Percentiles rank a stretch among this genome's conserved stretches.
Evolutionary conservation across 2,888 invertebrate species (phyloP).

Genomic region (Yponomeuta sedellus): DNA sequence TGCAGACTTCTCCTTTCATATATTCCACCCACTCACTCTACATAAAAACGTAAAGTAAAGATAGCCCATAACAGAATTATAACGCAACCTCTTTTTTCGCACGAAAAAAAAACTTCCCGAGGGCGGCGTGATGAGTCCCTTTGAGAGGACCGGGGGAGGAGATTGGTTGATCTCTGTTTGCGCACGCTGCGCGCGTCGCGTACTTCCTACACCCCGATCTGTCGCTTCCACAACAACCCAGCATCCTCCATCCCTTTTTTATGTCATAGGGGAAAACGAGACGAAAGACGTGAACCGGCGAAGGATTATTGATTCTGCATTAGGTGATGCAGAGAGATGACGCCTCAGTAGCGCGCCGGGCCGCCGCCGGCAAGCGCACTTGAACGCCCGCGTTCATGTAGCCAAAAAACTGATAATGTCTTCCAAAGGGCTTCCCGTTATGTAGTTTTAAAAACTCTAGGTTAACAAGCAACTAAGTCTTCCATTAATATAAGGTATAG

Average conservation of each 20-base stretch:
- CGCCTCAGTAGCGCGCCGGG: conserved; percentile 65
- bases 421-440: conserved; percentile 59
- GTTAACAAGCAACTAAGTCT: conserved; percentile 71
- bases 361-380: conserved; percentile 51
- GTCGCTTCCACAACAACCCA: conserved; percentile 1
- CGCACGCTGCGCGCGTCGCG: conserved; percentile 65
- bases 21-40: background rate
- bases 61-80: background rate
- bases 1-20: too few relatives aligned
- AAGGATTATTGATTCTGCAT: background rate
- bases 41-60: background rate
- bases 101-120: background rate
- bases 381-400: conserved; percentile 52
- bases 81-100: conserved; percentile 3
- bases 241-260: conserved; percentile 1
- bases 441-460: conserved; percentile 38
- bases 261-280: background rate
- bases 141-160: conserved; percentile 36
- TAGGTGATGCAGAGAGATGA: conserved; percentile 8
- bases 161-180: conserved; percentile 39
- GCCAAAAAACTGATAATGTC: conserved; percentile 39
- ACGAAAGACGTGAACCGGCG: background rate
- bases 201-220: conserved; percentile 32
- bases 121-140: conserved; percentile 27
- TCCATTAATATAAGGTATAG: conserved; percentile 63